Evolutionary conservation across 2,888 invertebrate genomes (phyloP), one percentile per base, ranked within the genome.

Genomic region (Chrysotoxum bicinctum): DNA sequence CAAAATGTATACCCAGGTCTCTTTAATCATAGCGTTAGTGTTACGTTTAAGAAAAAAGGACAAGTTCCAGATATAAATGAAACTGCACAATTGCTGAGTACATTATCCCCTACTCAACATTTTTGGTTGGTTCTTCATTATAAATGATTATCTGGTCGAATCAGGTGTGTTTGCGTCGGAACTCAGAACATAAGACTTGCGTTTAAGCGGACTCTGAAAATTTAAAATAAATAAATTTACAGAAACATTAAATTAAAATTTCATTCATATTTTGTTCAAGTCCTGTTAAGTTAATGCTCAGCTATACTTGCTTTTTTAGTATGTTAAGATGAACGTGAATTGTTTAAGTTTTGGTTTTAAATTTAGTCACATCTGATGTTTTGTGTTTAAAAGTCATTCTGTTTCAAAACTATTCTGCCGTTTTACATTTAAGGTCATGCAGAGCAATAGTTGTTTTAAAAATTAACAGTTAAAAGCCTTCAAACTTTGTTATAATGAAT

Each of bases 161-260:
- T 45, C 6, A 9, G 45, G 16, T 54, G 40, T 48, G 26, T 43
- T 37, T 56, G 64, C 54, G 50, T 60, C 19, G 16, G n/a, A 68
- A 52, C 75, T 60, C 19, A 21, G n/a, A 68, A 52, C 75, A 54
- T 26, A 8, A 14, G 70, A 16, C n/a, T 40, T 58, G 10, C 30
- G 26, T 23, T 12, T 40, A 68, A 56, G 69, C 21, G 66, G 68
- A 43, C 40, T 76, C 85, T 85, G 85, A 81, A 85, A 85, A 76
- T 81, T 85, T 58, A 81, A 85, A 80, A 85, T 56, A 81, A 77
- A 73, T 43, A 73, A 37, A 76, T 60, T 66, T 77, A 81, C 76
- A 81, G 73, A 72, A 72, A 56, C 12, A 43, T 60, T 30, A 54
- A 26, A 66, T 40, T 52, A 32, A 37, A 50, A 40, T 54, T 64